Conservation (phyloP, 2,888 invertebrate genomes). For the Noctua pronuba region DNA sequence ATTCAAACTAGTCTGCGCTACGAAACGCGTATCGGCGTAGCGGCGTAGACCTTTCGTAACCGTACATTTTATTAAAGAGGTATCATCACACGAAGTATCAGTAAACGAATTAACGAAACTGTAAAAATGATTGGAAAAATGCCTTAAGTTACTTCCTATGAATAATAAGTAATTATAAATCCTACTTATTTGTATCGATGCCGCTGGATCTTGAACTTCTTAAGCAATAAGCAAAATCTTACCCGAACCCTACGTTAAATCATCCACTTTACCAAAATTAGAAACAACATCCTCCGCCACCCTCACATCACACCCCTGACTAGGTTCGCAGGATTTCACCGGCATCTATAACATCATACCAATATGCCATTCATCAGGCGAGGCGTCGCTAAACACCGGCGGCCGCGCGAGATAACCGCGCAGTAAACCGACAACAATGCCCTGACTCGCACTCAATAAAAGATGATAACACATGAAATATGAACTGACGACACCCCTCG, state of each 20-base stretch:
- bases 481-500: constrained; percentile 88
- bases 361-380: constrained; percentile 88
- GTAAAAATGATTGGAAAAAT: background rate
- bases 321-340: constrained; percentile 40
- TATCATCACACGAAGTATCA: background rate
- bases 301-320: constrained; percentile 37
- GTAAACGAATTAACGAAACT: background rate
- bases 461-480: constrained; percentile 91
- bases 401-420: constrained; percentile 86
- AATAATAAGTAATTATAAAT: background rate
- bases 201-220: background rate
- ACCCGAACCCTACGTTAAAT: constrained; percentile 3
- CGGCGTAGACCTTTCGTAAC: background rate
- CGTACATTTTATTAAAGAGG: too few species aligned
- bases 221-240: background rate
- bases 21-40: constrained; percentile 1
- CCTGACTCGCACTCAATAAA: constrained; percentile 90
- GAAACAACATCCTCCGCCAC: constrained; percentile 28
- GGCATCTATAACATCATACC: constrained; percentile 66
- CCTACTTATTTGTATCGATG: background rate
- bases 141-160: background rate
- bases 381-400: constrained; percentile 87
- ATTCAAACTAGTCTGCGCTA: background rate
- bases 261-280: constrained; percentile 23
- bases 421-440: constrained; percentile 90